Evolutionary conservation across 1,140 invertebrate genomes (phyloP).

Genomic region (Trialeurodes vaporariorum): DNA sequence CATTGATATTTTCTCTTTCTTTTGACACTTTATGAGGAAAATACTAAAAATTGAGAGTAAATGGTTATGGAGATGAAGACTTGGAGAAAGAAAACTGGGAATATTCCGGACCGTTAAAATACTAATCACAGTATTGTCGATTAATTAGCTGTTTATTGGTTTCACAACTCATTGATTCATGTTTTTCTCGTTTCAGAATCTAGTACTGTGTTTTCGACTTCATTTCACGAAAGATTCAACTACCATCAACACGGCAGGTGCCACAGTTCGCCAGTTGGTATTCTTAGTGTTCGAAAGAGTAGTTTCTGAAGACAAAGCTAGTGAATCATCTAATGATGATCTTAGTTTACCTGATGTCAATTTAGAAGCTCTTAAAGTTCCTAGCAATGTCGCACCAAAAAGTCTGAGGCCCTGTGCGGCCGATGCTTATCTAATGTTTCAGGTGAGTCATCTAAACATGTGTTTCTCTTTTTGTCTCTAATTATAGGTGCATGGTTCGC

Average conservation of each 20-base stretch:
- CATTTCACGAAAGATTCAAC: slow-evolving; percentile 89
- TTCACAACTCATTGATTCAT: too few relatives aligned
- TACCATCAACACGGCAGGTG: slow-evolving; percentile 92
- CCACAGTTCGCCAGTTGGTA: slow-evolving; percentile 92
- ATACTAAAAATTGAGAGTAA: too few relatives aligned
- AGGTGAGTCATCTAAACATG: slow-evolving; percentile 54
- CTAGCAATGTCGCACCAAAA: slow-evolving; percentile 61
- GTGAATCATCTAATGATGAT: slow-evolving; percentile 8
- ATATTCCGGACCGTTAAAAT: too few relatives aligned
- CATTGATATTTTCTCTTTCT: too few relatives aligned
- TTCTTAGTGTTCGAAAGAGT: slow-evolving; percentile 93
- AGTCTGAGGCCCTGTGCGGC: slow-evolving; percentile 77
- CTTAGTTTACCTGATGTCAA: slow-evolving; percentile 42
- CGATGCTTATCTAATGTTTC: slow-evolving; percentile 91
- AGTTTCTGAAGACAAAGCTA: slow-evolving; percentile 53
- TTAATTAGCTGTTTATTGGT: too few relatives aligned
- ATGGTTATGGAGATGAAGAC: too few relatives aligned
- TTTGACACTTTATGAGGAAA: too few relatives aligned
- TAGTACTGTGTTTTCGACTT: slow-evolving; percentile 90
- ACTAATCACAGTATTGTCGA: too few relatives aligned
- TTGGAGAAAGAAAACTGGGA: too few relatives aligned
- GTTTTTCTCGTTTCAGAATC: slow-evolving; percentile 49
- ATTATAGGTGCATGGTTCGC: too few relatives aligned
- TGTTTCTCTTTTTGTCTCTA: too few relatives aligned
- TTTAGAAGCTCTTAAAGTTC: slow-evolving; percentile 65